Percentiles rank a stretch among this genome's conserved stretches.
Conservation (phyloP, 53 echinoderm and acorn worm species). For the Stichopus horrens region DNA sequence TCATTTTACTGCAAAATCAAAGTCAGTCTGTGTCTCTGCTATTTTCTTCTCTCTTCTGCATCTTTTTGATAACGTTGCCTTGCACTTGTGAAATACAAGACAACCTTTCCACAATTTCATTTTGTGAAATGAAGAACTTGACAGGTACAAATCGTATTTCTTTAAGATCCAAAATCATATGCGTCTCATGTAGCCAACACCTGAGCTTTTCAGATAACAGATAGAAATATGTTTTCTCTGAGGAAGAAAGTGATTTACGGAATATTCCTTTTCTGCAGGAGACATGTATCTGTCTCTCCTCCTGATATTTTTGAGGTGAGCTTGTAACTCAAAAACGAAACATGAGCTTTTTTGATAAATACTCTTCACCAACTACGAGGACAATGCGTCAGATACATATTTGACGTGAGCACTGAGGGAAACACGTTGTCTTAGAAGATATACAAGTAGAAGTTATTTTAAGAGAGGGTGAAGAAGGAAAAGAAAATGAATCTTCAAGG, state of each 20-base stretch:
- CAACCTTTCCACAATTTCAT: slow-evolving; percentile 37
- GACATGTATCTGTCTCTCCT: neutral
- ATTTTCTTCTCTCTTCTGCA: neutral
- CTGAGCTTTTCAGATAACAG: slow-evolving; percentile 31
- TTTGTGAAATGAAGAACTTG: slow-evolving; percentile 39
- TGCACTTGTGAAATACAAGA: slow-evolving; percentile 43
- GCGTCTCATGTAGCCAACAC: slow-evolving; percentile 33
- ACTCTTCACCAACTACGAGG: slow-evolving; percentile 4
- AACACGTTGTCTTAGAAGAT: neutral
- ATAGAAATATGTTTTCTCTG: slow-evolving; percentile 40
- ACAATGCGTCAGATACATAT: slow-evolving; percentile 6
- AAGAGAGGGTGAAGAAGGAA: neutral
- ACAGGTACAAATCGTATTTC: slow-evolving; percentile 42
- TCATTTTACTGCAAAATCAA: slow-evolving; percentile 42
- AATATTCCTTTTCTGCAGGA: slow-evolving; percentile 23
- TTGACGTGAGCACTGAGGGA: slow-evolving; percentile 21
- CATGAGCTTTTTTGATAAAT: slow-evolving; percentile 39
- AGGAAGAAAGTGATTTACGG: slow-evolving; percentile 30
- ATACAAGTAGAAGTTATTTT: slow-evolving; percentile 6
- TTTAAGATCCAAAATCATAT: slow-evolving; percentile 34
- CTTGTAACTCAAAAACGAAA: slow-evolving; percentile 38
- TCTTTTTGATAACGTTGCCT: slow-evolving; percentile 4
- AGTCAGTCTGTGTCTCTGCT: slow-evolving; percentile 11
- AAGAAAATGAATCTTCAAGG: slow-evolving; percentile 1
- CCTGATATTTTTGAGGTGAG: slow-evolving; percentile 34